A percentile compares a stretch with the other conserved stretches of the same genome.
Conservation (phyloP, 2,888 invertebrate species). For the Chalcosyrphus nemorum region DNA sequence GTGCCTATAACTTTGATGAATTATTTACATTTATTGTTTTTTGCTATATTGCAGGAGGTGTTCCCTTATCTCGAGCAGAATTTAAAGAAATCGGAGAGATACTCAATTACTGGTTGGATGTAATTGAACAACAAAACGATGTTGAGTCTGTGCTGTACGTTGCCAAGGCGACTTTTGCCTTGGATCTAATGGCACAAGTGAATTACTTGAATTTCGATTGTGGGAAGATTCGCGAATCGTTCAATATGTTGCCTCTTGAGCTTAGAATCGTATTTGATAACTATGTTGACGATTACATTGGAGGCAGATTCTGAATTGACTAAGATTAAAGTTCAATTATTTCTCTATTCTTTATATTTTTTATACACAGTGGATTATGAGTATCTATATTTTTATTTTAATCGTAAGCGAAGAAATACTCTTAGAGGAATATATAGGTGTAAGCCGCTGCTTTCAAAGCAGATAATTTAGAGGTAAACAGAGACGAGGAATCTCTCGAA, state of each 20-base stretch:
- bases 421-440: background rate
- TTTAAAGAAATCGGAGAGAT: constrained; percentile 20
- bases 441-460: background rate
- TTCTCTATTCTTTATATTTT: background rate
- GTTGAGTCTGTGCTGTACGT: constrained; percentile 37
- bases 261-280: constrained; percentile 46
- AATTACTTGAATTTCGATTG: constrained; percentile 16
- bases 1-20: background rate
- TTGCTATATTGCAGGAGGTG: constrained; percentile 11
- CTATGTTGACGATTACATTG: constrained; percentile 56
- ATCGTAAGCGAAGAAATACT: background rate
- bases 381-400: background rate
- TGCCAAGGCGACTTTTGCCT: constrained; percentile 22
- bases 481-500: too few species aligned
- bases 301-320: background rate
- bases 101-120: constrained; percentile 16
- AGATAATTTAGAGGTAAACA: too few species aligned
- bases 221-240: constrained; percentile 37
- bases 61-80: background rate
- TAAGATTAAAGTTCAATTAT: background rate
- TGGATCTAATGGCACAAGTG: constrained; percentile 51
- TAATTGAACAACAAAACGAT: constrained; percentile 30
- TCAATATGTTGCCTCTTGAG: constrained; percentile 33
- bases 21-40: background rate
- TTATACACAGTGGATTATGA: too few species aligned